Conservation (phyloP, 2,797 vertebrate species). For the Hoplostethus mediterraneus region DNA sequence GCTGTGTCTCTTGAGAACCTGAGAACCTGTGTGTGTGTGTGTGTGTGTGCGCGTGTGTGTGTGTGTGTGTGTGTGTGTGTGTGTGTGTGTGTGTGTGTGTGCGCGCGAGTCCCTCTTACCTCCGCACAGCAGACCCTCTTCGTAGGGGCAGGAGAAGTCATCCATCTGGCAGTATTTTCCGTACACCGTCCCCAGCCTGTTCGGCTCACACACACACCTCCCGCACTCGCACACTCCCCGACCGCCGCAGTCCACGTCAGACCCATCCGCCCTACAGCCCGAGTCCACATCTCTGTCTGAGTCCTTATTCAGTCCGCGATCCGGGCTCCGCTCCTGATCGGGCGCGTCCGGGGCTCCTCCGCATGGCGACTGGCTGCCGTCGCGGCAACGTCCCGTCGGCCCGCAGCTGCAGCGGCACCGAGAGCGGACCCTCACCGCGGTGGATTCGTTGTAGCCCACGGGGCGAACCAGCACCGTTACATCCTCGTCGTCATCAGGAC, state of each 20-base stretch:
- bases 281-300: slow-evolving; percentile 46
- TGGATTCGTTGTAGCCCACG: slow-evolving; percentile 96
- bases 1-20: background rate
- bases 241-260: slow-evolving; percentile 87
- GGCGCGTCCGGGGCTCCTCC: background rate
- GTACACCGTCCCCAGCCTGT: slow-evolving; percentile 88
- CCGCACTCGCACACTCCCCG: slow-evolving; percentile 91
- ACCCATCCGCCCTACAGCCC: slow-evolving; percentile 66
- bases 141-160: slow-evolving; percentile 94
- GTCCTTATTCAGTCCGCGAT: slow-evolving; percentile 22
- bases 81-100: too few species aligned
- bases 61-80: background rate
- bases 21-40: too few species aligned
- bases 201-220: slow-evolving; percentile 91
- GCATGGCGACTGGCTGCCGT: slow-evolving; percentile 57
- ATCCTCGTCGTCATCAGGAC: slow-evolving; percentile 84
- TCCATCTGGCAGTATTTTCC: slow-evolving; percentile 96
- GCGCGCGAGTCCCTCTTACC: slow-evolving; percentile 79
- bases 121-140: slow-evolving; percentile 88
- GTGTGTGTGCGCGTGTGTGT: too few species aligned
- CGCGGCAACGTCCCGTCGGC: slow-evolving; percentile 62
- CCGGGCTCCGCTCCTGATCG: background rate
- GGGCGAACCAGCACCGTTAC: slow-evolving; percentile 86
- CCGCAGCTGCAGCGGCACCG: slow-evolving; percentile 88
- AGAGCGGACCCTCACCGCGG: slow-evolving; percentile 84